Conservation (phyloP, 2,113 vertebrate genomes). For the Myrmecophaga tridactyla region DNA sequence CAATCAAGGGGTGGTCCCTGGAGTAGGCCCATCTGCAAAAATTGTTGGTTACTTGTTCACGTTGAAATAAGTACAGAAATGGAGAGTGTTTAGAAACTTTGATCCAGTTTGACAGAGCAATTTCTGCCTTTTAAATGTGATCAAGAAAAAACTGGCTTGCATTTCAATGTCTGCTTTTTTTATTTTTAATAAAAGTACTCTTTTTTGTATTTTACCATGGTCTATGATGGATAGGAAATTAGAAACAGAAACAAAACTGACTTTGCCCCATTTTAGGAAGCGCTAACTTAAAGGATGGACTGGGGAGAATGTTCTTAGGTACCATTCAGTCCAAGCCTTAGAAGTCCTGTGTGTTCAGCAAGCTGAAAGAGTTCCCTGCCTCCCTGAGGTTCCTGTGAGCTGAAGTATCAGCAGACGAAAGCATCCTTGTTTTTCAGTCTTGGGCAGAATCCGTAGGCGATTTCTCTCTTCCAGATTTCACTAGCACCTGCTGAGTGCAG, state of each 20-base stretch:
- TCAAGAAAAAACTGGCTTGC: neutral
- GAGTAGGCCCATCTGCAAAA: neutral
- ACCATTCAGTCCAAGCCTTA: fast-evolving
- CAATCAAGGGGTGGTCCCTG: neutral
- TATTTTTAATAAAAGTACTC: neutral
- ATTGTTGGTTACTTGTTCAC: neutral
- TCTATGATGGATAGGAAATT: neutral
- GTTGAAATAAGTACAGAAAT: neutral
- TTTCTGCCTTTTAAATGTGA: neutral
- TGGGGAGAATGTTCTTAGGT: neutral
- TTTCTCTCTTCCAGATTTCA: neutral
- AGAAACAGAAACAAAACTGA: neutral
- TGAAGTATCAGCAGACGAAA: neutral
- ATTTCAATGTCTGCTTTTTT: neutral
- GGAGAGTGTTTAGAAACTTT: neutral
- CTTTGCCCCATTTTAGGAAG: neutral
- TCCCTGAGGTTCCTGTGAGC: fast-evolving
- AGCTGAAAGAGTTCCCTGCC: neutral
- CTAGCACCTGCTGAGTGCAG: neutral
- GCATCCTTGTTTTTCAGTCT: neutral
- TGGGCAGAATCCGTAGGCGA: fast-evolving
- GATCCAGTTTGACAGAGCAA: neutral
- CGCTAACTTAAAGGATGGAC: neutral
- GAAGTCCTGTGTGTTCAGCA: neutral
- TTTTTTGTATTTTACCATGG: neutral